These are phyloP conservation scores for Limnephilus auricula DNA, from an alignment of 2,888 invertebrate genomes.

Conservation along the genomic window DNA sequence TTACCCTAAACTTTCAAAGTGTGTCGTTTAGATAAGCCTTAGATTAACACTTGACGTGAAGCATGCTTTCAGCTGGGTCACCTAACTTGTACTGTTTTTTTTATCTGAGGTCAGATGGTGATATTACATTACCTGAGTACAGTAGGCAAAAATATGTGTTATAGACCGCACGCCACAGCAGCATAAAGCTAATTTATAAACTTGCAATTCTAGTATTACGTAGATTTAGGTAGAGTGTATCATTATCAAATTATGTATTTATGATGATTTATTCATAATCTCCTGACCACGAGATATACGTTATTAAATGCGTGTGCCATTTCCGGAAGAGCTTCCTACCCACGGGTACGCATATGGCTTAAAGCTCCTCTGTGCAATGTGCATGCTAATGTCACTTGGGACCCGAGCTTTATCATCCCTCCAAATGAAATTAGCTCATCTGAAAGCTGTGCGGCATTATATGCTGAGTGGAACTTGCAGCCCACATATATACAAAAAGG, in stretches of 20 bases:
- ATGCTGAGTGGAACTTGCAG: not conserved
- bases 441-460: not conserved
- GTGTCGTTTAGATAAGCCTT: too few species aligned
- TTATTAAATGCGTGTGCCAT: not conserved
- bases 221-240: not conserved
- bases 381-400: not conserved
- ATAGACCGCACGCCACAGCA: too few species aligned
- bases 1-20: not conserved
- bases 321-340: not conserved
- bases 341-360: not conserved
- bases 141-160: too few species aligned
- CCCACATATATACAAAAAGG: not conserved
- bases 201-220: too few species aligned
- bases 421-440: not conserved
- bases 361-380: not conserved
- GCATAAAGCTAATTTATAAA: too few species aligned
- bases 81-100: not conserved
- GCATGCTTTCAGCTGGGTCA: not conserved
- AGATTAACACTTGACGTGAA: not conserved
- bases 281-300: not conserved
- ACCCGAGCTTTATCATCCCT: not conserved
- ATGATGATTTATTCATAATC: not conserved
- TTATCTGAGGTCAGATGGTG: not conserved
- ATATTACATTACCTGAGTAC: too few species aligned
- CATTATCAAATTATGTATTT: not conserved